Evolutionary conservation across 1,140 invertebrate genomes (phyloP).

Genomic region (Wiebesia pumilae): DNA sequence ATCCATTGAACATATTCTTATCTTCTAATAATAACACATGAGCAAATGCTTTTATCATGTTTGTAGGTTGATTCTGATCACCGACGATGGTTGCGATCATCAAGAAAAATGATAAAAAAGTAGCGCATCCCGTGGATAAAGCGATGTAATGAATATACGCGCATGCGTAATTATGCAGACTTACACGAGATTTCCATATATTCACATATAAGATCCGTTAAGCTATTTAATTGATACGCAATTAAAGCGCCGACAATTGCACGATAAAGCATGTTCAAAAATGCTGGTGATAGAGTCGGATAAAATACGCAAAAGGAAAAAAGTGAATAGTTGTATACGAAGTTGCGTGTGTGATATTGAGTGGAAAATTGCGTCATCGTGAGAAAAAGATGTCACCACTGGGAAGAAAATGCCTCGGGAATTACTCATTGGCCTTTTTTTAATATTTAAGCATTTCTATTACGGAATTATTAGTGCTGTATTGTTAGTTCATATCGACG

Average conservation of each 20-base stretch:
- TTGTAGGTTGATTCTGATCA: constrained; percentile 16
- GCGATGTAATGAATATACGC: constrained; percentile 31
- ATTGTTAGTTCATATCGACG: neutral
- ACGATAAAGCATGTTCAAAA: neutral
- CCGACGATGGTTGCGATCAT: constrained; percentile 3
- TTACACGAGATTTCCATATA: neutral
- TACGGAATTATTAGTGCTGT: neutral
- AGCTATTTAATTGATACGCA: constrained; percentile 24
- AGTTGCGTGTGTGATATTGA: neutral
- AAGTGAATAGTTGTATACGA: neutral
- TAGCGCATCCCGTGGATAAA: neutral
- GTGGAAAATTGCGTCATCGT: neutral
- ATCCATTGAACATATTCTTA: constrained; percentile 6
- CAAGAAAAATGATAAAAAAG: neutral
- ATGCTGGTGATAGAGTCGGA: neutral
- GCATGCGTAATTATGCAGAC: constrained; percentile 1
- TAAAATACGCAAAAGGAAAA: neutral
- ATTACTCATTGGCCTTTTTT: neutral
- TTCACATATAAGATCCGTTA: neutral
- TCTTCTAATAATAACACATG: neutral
- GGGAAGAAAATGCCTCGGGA: neutral
- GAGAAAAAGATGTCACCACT: neutral
- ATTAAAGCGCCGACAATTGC: constrained; percentile 10
- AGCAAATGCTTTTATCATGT: constrained; percentile 22
- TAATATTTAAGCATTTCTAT: constrained; percentile 12